phyloP scores from a whole-genome alignment of 2,797 vertebrate species.

The Fringilla coelebs region DNA sequence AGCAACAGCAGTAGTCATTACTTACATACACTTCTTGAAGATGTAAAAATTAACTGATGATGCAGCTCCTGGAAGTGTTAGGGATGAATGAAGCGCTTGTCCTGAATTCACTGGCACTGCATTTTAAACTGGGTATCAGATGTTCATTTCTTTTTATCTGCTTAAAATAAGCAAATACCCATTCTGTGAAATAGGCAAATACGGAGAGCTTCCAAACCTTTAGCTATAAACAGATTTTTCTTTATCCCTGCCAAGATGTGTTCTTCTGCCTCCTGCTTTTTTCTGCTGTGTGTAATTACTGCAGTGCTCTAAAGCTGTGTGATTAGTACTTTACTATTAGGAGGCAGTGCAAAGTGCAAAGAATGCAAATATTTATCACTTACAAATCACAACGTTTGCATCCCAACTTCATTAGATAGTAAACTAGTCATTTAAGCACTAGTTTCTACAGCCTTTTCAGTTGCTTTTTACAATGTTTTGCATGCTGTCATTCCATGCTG shows the following conservation, averaged over 20 bases:
- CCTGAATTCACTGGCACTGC: neutral
- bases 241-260: neutral
- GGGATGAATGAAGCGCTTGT: neutral
- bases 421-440: neutral
- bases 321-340: neutral
- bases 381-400: neutral
- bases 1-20: neutral
- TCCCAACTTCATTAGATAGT: neutral
- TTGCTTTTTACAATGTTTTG: neutral
- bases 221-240: neutral
- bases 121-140: neutral
- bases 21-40: neutral
- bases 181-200: neutral
- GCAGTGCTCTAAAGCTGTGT: neutral
- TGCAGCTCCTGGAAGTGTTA: neutral
- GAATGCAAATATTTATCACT: slow-evolving; percentile 53
- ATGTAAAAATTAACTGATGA: neutral
- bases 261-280: neutral
- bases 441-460: neutral
- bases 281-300: neutral
- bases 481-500: slow-evolving; percentile 28
- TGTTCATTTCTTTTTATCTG: slow-evolving; percentile 4
- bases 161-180: slow-evolving; percentile 17
- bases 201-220: neutral
- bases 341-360: slow-evolving; percentile 58